Conservation (phyloP, 2,113 vertebrate genomes). For the Leucoraja erinaceus region DNA sequence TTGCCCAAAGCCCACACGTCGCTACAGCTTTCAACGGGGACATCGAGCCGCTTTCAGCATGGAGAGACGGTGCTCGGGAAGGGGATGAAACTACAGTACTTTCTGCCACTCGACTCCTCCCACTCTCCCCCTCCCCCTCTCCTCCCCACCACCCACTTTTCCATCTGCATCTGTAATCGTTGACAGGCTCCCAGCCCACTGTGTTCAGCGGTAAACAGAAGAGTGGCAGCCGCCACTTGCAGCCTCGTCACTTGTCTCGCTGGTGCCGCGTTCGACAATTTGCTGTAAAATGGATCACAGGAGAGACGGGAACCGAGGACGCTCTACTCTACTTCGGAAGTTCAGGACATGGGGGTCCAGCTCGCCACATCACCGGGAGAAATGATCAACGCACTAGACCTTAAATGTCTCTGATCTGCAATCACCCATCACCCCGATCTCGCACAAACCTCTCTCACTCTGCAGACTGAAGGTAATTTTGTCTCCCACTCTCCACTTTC, state of each 20-base stretch:
- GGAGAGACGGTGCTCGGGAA: not conserved
- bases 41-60: not conserved
- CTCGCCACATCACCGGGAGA: not conserved
- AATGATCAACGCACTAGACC: no score
- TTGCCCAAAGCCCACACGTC: not conserved
- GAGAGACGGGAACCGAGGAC: not conserved
- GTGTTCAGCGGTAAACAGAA: not conserved
- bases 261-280: not conserved
- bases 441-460: not conserved
- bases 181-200: conserved; percentile 23
- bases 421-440: not conserved
- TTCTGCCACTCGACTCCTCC: not conserved
- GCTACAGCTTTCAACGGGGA: not conserved
- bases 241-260: not conserved
- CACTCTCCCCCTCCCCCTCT: no score
- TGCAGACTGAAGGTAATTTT: conserved; percentile 22
- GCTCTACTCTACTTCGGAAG: not conserved
- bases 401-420: not conserved
- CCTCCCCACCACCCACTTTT: not conserved
- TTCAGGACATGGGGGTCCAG: conserved; percentile 2
- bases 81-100: not conserved
- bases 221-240: not conserved
- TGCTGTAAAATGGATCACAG: not conserved
- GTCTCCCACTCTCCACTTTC: not conserved
- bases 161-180: conserved; percentile 23